Base-by-base conservation (phyloP, 1,140 invertebrate species). In the Steinernema khuongi region DNA sequence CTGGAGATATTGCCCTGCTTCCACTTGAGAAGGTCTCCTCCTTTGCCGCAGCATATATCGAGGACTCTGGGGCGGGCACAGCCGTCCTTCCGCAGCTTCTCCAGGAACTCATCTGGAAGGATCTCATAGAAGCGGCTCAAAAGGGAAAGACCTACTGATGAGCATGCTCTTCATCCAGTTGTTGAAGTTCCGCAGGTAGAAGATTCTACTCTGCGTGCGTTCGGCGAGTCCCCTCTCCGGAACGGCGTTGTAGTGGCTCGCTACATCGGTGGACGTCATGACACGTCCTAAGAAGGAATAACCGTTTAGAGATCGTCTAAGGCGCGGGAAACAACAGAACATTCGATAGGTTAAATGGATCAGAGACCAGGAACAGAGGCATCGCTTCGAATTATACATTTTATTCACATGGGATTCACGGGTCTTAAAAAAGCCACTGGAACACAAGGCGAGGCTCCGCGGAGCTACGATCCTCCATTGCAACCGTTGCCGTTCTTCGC, bases 131-230 rank as follows among this genome's bases (percentile, higher is more conserved):
- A 81, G 60, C 66, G 80, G 85, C 68, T 86, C 79, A 67, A 77
- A 74, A 81, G 71, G 44, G 32, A 77, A 72, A 71, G 70, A 36
- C 74, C 41, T 70, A 90, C 90, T 90, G 80, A 99, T 97, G 0
- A 96, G 87, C 87, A 94, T 92, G 86, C 92, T 92, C 88, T 99
- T 99, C 7, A 97, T 91, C 96, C 96, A 99, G 86, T 99, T 99
- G 86, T 99, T 98, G 84, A 97, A 96, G 87, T 97, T 98, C 77
- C 96, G 89, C 87, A 98, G 89, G 83, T 92, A 91, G 81, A 94
- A 91, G 77, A 99, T 98, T 28, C 92, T 89, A 43, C 94, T 96
- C 81, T 93, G 90, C 75, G 89, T 90, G 68, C 96, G 88, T 76
- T 90, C 89, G 60, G 88, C 89, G 7, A 93, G 84, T 0, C 93